Evolutionary conservation across 2,888 invertebrate species (phyloP).

Genomic region (Linnaemya tessellans): DNA sequence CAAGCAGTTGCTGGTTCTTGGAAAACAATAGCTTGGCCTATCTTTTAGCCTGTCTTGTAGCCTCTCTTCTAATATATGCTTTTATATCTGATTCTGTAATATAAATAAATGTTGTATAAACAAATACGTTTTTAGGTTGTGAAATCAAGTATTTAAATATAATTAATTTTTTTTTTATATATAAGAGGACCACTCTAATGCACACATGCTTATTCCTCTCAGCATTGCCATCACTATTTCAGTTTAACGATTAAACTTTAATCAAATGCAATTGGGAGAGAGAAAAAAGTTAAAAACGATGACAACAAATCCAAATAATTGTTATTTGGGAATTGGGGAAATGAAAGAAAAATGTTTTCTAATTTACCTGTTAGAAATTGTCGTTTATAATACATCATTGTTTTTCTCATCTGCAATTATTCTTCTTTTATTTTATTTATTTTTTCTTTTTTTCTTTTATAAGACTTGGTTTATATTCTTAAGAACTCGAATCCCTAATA

Average conservation of each 20-base stretch:
- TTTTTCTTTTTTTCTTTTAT: slow-evolving; percentile 24
- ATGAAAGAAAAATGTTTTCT: slow-evolving; percentile 55
- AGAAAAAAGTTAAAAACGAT: slow-evolving; percentile 44
- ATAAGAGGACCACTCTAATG: neutral
- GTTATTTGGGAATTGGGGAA: slow-evolving; percentile 71
- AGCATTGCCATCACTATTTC: slow-evolving; percentile 13
- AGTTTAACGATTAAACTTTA: slow-evolving; percentile 6
- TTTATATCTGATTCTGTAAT: no score
- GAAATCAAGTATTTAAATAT: neutral
- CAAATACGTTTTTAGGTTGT: neutral
- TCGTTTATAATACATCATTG: slow-evolving; percentile 57
- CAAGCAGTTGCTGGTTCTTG: no score
- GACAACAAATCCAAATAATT: slow-evolving; percentile 70
- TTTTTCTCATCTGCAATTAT: slow-evolving; percentile 52
- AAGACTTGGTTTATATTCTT: slow-evolving; percentile 48
- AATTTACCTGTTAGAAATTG: slow-evolving; percentile 66
- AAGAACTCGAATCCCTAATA: slow-evolving; percentile 45
- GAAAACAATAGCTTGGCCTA: no score
- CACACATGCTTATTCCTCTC: neutral
- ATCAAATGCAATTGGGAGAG: slow-evolving; percentile 57
- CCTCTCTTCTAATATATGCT: no score
- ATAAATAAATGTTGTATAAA: no score
- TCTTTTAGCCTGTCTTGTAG: no score
- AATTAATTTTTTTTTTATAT: neutral
- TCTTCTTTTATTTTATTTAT: slow-evolving; percentile 41